Base-by-base conservation (phyloP, 2,113 vertebrate genomes). In the Harpagus bidentatus region DNA sequence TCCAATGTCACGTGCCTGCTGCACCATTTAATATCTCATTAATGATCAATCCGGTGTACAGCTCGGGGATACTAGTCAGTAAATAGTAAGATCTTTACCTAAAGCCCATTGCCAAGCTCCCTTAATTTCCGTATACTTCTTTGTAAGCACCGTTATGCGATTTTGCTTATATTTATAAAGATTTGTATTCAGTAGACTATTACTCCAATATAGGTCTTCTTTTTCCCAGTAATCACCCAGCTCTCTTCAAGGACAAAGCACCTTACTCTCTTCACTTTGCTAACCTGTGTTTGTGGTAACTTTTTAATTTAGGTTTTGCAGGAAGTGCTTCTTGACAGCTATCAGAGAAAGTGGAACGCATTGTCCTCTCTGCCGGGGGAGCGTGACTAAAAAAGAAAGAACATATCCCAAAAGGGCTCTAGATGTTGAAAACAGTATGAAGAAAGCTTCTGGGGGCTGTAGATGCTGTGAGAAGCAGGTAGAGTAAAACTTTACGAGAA, bases 401-500 rank as follows among this genome's bases (percentile, higher is more conserved):
- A 92, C 98, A 9, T 98, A 98, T 97, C 98, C 98, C 73, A 98
- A 97, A 96, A 98, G 98, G 94, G 98, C 98, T 93, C 97, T 98
- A 94, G 98, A 98, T 97, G 97, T 98, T 97, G 98, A 98, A 97
- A 97, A 97, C 94, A 96, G 96, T 96, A 98, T 99, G 98, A 98
- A 98, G 95, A 98, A 97, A 72, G 95, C 97, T 96, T 96, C 97
- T 90, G 97, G 97, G 82, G 97, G 97, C 71, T 98, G 98, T 96
- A 98, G 97, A 94, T 98, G 97, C 95, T 98, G 98, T 98, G 97
- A 98, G 90, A 98, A 98, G 97, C 98, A 98, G 98, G 98, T 98
- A 98, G 80, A 98, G 96, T 98, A 96, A 97, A 95, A 91, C 74
- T 93, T 89, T 59, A 20, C 42, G 59, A 47, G 71, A 93, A 83